Evolutionary conservation across 2,797 vertebrate species (phyloP).

Genomic region (Melanotaenia trifasciata): DNA sequence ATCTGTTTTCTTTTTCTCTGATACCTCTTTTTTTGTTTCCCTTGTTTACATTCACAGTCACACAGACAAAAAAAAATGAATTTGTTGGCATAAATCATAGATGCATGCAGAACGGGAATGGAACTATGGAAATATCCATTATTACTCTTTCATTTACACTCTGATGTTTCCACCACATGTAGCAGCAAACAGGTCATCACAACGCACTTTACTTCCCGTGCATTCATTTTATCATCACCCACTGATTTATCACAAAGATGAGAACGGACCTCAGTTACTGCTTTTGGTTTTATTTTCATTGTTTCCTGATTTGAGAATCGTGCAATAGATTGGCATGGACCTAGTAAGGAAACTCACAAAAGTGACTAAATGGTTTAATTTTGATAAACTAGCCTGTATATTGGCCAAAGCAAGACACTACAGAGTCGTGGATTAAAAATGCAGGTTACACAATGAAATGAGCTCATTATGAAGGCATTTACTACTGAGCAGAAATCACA

Average conservation of each 20-base stretch:
- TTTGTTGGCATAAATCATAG: slow-evolving; percentile 42
- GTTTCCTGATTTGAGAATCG: slow-evolving; percentile 47
- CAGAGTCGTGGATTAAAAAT: slow-evolving; percentile 6
- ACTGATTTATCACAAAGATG: slow-evolving; percentile 25
- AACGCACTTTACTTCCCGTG: slow-evolving; percentile 8
- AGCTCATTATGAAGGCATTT: slow-evolving; percentile 27
- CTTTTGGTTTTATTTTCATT: slow-evolving; percentile 25
- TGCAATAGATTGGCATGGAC: slow-evolving; percentile 58
- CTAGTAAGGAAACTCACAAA: slow-evolving; percentile 24
- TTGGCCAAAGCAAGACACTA: not conserved
- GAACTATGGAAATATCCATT: slow-evolving; percentile 30
- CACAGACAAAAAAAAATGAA: slow-evolving; percentile 24
- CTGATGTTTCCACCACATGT: slow-evolving; percentile 48
- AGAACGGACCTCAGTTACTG: slow-evolving; percentile 40
- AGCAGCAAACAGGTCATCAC: slow-evolving; percentile 55
- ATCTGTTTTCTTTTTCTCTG: slow-evolving; percentile 44
- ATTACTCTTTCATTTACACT: slow-evolving; percentile 33
- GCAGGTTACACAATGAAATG: slow-evolving; percentile 28
- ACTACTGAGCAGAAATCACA: slow-evolving; percentile 11
- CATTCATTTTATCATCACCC: slow-evolving; percentile 23
- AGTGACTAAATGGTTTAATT: slow-evolving; percentile 28
- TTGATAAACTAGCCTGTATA: slow-evolving; percentile 10
- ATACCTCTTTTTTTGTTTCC: slow-evolving; percentile 51
- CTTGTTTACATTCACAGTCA: slow-evolving; percentile 55
- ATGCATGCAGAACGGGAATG: slow-evolving; percentile 55